Percentiles rank a stretch among this genome's conserved stretches.
Conservation (phyloP, 2,888 invertebrate species). For the Pandemis heparana region DNA sequence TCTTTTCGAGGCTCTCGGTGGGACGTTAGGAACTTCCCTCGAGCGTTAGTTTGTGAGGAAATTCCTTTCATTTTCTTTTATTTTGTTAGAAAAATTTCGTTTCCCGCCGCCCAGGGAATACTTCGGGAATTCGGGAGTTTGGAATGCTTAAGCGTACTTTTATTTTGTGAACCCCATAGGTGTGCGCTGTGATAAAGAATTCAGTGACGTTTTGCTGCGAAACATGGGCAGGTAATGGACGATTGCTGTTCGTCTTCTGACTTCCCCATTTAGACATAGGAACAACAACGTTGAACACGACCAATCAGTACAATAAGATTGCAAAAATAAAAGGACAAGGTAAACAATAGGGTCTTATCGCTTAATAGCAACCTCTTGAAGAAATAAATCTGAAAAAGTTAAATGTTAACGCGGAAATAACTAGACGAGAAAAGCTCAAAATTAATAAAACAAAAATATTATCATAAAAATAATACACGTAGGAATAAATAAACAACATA, state of each 20-base stretch:
- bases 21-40: not conserved
- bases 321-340: too few relatives aligned
- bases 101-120: slow-evolving; percentile 13
- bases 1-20: slow-evolving; percentile 1
- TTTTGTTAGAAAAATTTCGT: slow-evolving; percentile 29
- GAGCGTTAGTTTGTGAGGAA: slow-evolving; percentile 33
- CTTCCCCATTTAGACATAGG: too few relatives aligned
- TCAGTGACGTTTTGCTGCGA: not conserved
- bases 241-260: not conserved
- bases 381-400: too few relatives aligned
- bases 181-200: not conserved
- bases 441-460: too few relatives aligned
- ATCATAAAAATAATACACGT: too few relatives aligned
- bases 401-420: too few relatives aligned
- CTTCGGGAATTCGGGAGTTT: slow-evolving; percentile 18
- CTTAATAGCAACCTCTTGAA: too few relatives aligned
- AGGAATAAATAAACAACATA: too few relatives aligned
- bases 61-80: slow-evolving; percentile 25
- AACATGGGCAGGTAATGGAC: not conserved
- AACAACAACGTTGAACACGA: too few relatives aligned
- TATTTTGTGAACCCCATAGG: slow-evolving; percentile 6
- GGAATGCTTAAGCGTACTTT: slow-evolving; percentile 22
- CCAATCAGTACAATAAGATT: too few relatives aligned
- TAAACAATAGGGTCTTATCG: too few relatives aligned
- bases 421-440: too few relatives aligned